Base-by-base conservation (phyloP, 2,888 invertebrate genomes). In the Carcina quercana region DNA sequence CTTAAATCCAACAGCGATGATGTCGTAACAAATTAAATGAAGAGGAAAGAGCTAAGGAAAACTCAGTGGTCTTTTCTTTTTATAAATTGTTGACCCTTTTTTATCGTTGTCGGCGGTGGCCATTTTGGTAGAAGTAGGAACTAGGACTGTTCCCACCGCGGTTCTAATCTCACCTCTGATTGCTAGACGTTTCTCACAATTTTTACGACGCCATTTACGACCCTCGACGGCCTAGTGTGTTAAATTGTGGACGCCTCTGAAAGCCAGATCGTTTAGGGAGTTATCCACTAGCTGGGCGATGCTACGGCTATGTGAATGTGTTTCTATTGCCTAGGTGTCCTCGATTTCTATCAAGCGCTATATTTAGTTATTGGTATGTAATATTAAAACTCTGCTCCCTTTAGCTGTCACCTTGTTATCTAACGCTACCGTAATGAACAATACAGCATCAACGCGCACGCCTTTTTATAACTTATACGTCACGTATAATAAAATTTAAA, bases 161-260 rank as follows among this genome's bases (percentile, higher is more conserved):
- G 51, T 49, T 65, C 67, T 74, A 73, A 74, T 75, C 70, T 68
- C 53, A 70, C 68, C 66, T 67, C 65, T 70, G 71, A 74, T 73
- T 78, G 67, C 58, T 47, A 55, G 59, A 59, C 63, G 59, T 66
- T 67, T 64, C 65, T 67, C 58, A 66, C 62, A 56, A 67, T 70
- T 76, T 74, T 76, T 76, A 76, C 66, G 70, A 73, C 49, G 54
- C 63, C 54, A 65, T 70, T 66, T 65, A 53, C 46, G 47, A 32
- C 47, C 43, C 48, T 48, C 47, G n/a, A 53, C 50, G 49, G 53
- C 44, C 46, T 38, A 43, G 45, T 52, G 53, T 48, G 51, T 50
- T 53, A 53, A 55, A 57, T 66, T 63, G 66, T 64, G 53, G 55
- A 54, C 43, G 53, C 53, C 52, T 59, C 53, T 53, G 63, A 61